Conservation (phyloP, 2,888 invertebrate genomes). For the Trilocha varians region DNA sequence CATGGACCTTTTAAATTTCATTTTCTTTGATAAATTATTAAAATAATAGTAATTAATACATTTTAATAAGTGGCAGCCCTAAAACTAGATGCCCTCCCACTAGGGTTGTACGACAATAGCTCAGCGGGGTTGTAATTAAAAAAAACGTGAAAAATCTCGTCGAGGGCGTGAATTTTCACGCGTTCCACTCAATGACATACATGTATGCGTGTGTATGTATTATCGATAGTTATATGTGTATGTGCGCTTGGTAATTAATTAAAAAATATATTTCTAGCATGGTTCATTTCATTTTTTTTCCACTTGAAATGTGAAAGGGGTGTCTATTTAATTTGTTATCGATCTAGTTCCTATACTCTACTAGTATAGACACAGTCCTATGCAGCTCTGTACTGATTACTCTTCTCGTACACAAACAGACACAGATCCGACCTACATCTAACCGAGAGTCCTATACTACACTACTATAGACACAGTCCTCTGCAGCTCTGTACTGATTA, state of each 20-base stretch:
- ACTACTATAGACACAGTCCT: too few species aligned
- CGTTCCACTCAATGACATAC: constrained; percentile 37
- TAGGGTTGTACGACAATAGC: constrained; percentile 59
- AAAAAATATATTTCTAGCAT: constrained; percentile 4
- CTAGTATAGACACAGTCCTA: too few species aligned
- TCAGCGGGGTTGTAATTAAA: constrained; percentile 65
- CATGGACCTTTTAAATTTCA: too few species aligned
- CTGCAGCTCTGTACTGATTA: too few species aligned
- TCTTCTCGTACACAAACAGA: too few species aligned
- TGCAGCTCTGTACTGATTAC: too few species aligned
- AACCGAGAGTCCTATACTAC: too few species aligned
- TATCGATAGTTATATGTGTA: constrained; percentile 3
- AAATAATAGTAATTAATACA: too few species aligned
- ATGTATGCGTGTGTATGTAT: constrained; percentile 7
- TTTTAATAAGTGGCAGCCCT: constrained; percentile 31
- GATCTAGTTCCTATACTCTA: neutral
- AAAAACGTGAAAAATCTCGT: constrained; percentile 48
- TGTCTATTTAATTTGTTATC: neutral
- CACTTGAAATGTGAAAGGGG: neutral
- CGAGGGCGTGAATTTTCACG: constrained; percentile 66
- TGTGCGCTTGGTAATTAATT: constrained; percentile 12
- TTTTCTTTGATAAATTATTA: too few species aligned
- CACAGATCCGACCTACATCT: too few species aligned
- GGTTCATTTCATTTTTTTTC: neutral
- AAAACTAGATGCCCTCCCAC: constrained; percentile 42